Evolutionary conservation across 2,113 vertebrate species (phyloP), one percentile per base, ranked within the genome.

Genomic region (Morone chrysops): DNA sequence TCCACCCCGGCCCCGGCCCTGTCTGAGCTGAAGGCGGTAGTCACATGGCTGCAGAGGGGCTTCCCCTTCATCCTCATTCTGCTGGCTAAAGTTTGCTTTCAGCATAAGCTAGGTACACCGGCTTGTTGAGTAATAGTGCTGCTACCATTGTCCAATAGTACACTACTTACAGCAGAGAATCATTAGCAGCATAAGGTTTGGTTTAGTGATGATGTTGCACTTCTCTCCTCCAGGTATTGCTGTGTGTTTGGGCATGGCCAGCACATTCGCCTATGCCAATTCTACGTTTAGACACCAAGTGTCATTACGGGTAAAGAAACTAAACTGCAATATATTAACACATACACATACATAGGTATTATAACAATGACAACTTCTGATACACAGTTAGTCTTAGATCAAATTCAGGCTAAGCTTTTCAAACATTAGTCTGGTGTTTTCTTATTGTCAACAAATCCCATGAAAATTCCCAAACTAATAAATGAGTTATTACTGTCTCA

Each of bases 41-140:
- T 98, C 2, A 95, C 96, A 0, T 99, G 98, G 98, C 95, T 99
- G 50, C 98, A 99, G 95, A 97, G 97, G 20, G 98, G 98, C 2
- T 97, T 99, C 22, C 98, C 98, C 8, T 99, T 99, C 92, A 98
- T 99, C 89, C 93, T 99, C 61, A 99, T 99, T 63, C 96, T 99
- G 48, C 93, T 99, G 84, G 96, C 97, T 71, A 99, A 99, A 95
- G 95, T 99, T 81, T 99, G 98, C 92, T 99, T 99, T 92, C 98
- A 99, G 86, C 98, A 99, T 84, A 98, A 99, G 80, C 96, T 99
- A 1, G 98, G 98, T 99, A 92, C 16, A 36, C 1, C 20, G 17
- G 5, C 51, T 2, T 13, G 31, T 63, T n/a, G 40, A 31, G 51
- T n/a, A 6, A 38, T 6, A 31, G 14, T 43, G 9, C n/a, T 43